phyloP scores from a whole-genome alignment of 2,797 vertebrate genomes.

The Melopsittacus undulatus region DNA sequence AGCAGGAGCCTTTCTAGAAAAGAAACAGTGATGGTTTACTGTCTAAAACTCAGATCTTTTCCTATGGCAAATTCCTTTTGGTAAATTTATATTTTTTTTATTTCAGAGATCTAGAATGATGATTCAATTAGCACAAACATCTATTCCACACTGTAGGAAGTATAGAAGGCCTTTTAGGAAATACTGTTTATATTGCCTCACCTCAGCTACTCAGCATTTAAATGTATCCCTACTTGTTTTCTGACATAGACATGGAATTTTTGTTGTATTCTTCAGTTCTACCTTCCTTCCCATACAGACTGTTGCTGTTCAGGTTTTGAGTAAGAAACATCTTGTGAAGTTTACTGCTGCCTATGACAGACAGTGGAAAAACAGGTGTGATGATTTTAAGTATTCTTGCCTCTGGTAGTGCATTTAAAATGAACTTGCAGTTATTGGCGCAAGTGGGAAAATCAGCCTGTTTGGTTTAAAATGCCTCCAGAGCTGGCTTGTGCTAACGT shows the following conservation, averaged over 20 bases:
- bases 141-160: background rate
- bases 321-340: background rate
- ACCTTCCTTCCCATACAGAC: background rate
- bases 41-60: background rate
- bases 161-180: background rate
- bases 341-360: background rate
- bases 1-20: background rate
- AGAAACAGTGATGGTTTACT: background rate
- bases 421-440: rapidly evolving
- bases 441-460: background rate
- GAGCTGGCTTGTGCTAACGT: background rate
- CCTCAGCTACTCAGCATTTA: background rate
- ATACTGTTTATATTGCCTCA: background rate
- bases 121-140: background rate
- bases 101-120: background rate
- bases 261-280: background rate
- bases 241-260: background rate
- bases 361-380: background rate
- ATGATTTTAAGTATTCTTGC: background rate
- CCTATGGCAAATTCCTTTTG: background rate
- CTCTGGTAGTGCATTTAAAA: background rate
- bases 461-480: background rate
- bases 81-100: background rate
- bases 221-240: background rate
- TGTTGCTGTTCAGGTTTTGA: background rate